A percentile compares a stretch with the other conserved stretches of the same genome.
Evolutionary conservation across 1,140 invertebrate species (phyloP).

Genomic region (Drosophila punjabiensis): DNA sequence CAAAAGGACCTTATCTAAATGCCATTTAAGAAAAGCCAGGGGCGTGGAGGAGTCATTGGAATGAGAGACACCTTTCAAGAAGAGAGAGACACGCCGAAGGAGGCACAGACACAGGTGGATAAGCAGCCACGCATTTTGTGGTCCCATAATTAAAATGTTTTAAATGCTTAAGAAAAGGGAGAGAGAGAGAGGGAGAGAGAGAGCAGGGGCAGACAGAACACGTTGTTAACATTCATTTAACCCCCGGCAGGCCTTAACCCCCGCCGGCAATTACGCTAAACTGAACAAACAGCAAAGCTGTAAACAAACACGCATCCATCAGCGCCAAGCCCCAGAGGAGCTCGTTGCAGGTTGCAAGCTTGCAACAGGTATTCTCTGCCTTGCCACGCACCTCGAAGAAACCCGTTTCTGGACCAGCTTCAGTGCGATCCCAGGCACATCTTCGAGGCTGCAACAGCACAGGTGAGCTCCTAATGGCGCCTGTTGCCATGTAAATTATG

Average conservation of each 20-base stretch:
- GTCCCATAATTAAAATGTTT: slow-evolving; percentile 82
- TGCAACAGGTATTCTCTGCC: slow-evolving; percentile 66
- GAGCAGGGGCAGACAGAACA: slow-evolving; percentile 52
- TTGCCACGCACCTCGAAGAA: slow-evolving; percentile 43
- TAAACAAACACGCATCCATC: slow-evolving; percentile 84
- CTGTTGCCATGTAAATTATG: slow-evolving; percentile 85
- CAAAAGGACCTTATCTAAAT: slow-evolving; percentile 72
- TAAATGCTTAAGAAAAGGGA: slow-evolving; percentile 39
- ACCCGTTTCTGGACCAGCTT: slow-evolving; percentile 52
- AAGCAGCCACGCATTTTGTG: slow-evolving; percentile 60
- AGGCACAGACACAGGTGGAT: slow-evolving; percentile 29
- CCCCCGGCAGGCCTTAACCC: slow-evolving; percentile 37
- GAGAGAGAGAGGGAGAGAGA: neutral
- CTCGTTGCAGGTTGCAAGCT: slow-evolving; percentile 21
- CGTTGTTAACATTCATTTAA: slow-evolving; percentile 82
- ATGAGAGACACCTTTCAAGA: slow-evolving; percentile 25
- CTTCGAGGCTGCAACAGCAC: neutral
- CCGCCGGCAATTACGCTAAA: slow-evolving; percentile 78
- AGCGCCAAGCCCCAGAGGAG: slow-evolving; percentile 43
- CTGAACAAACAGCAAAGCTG: slow-evolving; percentile 83
- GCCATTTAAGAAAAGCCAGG: slow-evolving; percentile 67
- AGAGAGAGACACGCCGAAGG: neutral
- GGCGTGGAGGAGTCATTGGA: neutral
- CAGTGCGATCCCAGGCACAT: neutral
- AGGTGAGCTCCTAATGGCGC: slow-evolving; percentile 63